Conservation (phyloP, 2,113 vertebrate genomes). For the Drymodes brunneopygia region DNA sequence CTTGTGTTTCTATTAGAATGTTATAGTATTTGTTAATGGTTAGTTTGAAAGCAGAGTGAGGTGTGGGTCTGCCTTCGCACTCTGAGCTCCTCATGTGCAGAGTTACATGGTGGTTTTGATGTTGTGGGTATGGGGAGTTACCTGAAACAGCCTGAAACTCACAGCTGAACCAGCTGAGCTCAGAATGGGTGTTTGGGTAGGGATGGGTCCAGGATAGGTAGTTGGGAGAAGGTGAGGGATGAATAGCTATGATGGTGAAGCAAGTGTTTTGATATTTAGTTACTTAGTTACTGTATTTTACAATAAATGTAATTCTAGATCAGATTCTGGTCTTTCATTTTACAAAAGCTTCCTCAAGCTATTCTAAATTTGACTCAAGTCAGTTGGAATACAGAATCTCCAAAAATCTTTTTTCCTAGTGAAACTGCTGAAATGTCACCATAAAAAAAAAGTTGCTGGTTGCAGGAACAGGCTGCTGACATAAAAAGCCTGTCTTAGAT, state of each 20-base stretch:
- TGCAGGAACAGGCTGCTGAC: slow-evolving; percentile 3
- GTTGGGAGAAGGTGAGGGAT: background rate
- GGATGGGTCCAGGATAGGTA: background rate
- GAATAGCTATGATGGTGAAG: background rate
- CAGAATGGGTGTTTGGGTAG: background rate
- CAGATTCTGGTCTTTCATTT: background rate
- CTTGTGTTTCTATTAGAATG: background rate
- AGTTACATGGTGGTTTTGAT: background rate
- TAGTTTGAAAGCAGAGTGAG: background rate
- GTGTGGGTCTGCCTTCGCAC: background rate
- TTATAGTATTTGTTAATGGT: background rate
- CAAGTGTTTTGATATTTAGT: background rate
- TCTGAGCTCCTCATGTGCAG: background rate
- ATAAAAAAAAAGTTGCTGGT: background rate
- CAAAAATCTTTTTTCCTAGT: background rate
- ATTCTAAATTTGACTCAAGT: background rate
- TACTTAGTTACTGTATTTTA: background rate
- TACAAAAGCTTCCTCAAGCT: background rate
- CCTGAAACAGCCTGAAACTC: background rate
- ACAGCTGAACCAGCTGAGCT: background rate
- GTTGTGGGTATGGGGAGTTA: background rate
- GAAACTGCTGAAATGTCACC: background rate
- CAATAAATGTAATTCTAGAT: background rate
- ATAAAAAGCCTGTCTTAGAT: slow-evolving; percentile 24
- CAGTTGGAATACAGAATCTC: background rate